A percentile compares a stretch with the other conserved stretches of the same genome.
Evolutionary conservation across 2,797 vertebrate genomes (phyloP).

Genomic region (Gallirallus australis): DNA sequence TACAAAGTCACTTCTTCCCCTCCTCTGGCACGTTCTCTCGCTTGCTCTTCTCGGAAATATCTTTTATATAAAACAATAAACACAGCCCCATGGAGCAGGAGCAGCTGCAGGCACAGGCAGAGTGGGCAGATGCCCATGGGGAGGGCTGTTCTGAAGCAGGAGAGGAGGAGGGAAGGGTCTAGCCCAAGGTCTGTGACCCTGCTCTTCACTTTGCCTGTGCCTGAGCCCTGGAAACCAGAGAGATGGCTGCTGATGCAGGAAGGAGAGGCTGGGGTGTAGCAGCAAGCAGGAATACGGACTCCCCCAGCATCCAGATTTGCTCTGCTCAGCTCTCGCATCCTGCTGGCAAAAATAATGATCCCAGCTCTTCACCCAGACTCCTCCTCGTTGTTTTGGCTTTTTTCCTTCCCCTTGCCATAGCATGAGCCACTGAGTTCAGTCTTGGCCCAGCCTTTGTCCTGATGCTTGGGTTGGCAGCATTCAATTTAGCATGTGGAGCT

Average conservation of each 20-base stretch:
- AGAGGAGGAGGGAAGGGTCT: neutral
- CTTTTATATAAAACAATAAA: neutral
- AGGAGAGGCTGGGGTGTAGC: neutral
- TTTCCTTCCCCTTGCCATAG: neutral
- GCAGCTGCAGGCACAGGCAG: neutral
- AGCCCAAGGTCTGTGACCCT: neutral
- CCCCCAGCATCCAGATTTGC: accelerated
- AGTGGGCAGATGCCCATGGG: accelerated
- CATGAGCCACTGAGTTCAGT: neutral
- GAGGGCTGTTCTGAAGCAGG: neutral
- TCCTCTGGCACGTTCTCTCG: neutral
- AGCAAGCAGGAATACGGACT: accelerated
- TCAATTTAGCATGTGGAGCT: neutral
- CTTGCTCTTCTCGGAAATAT: neutral
- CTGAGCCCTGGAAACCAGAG: neutral
- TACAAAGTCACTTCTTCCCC: neutral
- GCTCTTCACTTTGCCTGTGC: neutral
- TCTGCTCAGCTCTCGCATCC: neutral
- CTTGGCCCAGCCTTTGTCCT: neutral
- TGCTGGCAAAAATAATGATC: neutral
- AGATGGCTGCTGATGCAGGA: neutral
- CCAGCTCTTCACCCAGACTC: neutral
- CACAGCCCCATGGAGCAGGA: neutral
- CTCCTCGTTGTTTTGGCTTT: neutral
- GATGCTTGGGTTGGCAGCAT: neutral